Conservation (phyloP, 2,888 invertebrate species). For the Dioctria rufipes region DNA sequence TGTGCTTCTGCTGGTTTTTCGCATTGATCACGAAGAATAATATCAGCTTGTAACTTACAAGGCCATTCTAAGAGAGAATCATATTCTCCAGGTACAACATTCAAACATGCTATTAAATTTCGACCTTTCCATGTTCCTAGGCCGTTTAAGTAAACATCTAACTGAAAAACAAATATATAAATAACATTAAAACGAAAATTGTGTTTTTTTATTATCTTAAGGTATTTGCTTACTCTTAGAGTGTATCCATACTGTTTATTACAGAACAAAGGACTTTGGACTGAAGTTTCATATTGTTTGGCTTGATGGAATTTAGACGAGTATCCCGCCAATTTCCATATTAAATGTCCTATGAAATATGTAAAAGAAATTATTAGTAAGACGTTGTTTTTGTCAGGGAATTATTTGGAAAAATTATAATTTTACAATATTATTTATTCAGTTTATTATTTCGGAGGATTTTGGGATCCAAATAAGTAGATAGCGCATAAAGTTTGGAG, state of each 20-base stretch:
- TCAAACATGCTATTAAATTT: constrained; percentile 79
- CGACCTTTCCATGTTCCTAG: constrained; percentile 84
- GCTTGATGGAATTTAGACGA: constrained; percentile 78
- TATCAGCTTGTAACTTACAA: constrained; percentile 77
- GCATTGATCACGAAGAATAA: constrained; percentile 78
- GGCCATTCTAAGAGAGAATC: constrained; percentile 83
- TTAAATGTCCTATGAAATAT: constrained; percentile 72
- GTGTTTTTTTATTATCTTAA: no score
- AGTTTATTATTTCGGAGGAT: no score
- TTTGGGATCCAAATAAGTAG: no score
- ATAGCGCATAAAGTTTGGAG: no score
- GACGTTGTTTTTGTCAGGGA: no score
- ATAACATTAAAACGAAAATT: neutral
- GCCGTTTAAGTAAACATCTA: constrained; percentile 81
- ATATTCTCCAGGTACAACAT: constrained; percentile 80
- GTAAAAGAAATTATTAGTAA: no score
- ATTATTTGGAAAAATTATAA: no score
- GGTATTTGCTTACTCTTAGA: constrained; percentile 73
- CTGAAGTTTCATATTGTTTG: constrained; percentile 76
- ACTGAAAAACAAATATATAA: constrained; percentile 68
- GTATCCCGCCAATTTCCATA: constrained; percentile 82
- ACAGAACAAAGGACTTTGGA: constrained; percentile 80
- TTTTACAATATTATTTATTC: no score
- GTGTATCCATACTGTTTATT: constrained; percentile 83
- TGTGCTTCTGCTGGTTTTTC: constrained; percentile 73